Evolutionary conservation across 1,140 invertebrate genomes (phyloP), one percentile per base, ranked within the genome.

Genomic region (Tetragnatha versicolor): DNA sequence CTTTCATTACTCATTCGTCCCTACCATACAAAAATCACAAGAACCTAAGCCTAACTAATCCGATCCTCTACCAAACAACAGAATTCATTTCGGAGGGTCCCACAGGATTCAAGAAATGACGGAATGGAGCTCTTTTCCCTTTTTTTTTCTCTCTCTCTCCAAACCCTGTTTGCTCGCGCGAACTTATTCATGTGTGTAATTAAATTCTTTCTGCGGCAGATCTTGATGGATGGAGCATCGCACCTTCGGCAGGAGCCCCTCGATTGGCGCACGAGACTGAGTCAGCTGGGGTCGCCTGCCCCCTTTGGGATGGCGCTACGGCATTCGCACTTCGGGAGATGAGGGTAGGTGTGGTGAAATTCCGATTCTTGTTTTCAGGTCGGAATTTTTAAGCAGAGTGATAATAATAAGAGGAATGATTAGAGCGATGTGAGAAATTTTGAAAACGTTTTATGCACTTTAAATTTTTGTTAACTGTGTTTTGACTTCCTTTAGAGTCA

Each of bases 151-250:
- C n/a, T n/a, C n/a, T n/a, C n/a, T n/a, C n/a, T n/a, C n/a, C n/a
- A n/a, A n/a, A n/a, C 49, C 31, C 45, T 77, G 73, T 77, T 77
- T 77, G 53, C 29, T 66, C 45, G 58, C 61, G 61, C 61, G 61
- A 49, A 77, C 60, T 77, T 77, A 77, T 66, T 77, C 73, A 77
- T 77, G 73, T 77, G 73, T 77, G 73, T 77, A 77, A 77, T 77
- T 77, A 77, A 77, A 77, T 77, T 77, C 73, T 77, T 77, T 77
- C 61, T 77, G 61, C 73, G 66, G 61, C 20, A 47, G 60, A 77
- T 77, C 73, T 77, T 77, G 73, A 77, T 77, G 29, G 73, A 77
- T 77, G 20, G 73, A 51, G 47, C 33, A 35, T 53, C 42, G 31
- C 31, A 65, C 45, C 61, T 77, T 66, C 27, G 25, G 31, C 60